These are phyloP conservation scores for Pao palembangensis DNA, from an alignment of 2,113 vertebrate species.

Conservation along the genomic window DNA sequence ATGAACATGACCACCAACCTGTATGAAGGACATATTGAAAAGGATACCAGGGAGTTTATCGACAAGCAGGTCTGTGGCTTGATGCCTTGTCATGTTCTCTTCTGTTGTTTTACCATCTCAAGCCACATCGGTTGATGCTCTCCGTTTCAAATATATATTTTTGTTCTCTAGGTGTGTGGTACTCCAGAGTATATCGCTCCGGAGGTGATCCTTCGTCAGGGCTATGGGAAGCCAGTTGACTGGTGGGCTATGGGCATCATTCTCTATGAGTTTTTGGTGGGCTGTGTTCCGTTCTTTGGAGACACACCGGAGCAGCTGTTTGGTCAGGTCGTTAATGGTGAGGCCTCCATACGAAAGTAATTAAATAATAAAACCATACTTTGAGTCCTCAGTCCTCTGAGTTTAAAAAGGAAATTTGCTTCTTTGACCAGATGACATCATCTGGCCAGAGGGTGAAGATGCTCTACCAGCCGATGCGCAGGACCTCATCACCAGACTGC, in stretches of 20 bases:
- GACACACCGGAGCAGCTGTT: conserved; percentile 95
- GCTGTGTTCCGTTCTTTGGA: conserved; percentile 94
- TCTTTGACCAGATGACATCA: conserved; percentile 83
- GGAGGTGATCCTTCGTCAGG: conserved; percentile 91
- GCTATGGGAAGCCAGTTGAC: conserved; percentile 93
- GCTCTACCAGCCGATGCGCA: conserved; percentile 85
- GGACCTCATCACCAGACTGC: conserved; percentile 87
- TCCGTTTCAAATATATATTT: too few relatives aligned
- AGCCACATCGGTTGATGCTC: neutral
- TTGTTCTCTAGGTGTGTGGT: conserved; percentile 83
- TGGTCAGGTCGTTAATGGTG: conserved; percentile 93
- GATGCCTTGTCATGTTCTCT: neutral
- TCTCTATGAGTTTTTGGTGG: conserved; percentile 92
- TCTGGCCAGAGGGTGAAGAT: conserved; percentile 93
- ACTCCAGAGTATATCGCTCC: conserved; percentile 95
- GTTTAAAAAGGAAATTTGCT: conserved; percentile 11
- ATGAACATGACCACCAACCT: conserved; percentile 98
- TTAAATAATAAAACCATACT: neutral
- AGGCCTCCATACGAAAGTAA: conserved; percentile 21
- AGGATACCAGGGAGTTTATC: conserved; percentile 90
- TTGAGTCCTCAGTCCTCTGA: neutral
- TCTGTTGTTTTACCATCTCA: neutral
- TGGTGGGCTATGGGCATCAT: conserved; percentile 98
- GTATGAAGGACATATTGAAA: conserved; percentile 94
- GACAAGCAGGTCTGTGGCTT: conserved; percentile 85